Conservation (phyloP, 2,113 vertebrate genomes). For the Micronisus gabar region DNA sequence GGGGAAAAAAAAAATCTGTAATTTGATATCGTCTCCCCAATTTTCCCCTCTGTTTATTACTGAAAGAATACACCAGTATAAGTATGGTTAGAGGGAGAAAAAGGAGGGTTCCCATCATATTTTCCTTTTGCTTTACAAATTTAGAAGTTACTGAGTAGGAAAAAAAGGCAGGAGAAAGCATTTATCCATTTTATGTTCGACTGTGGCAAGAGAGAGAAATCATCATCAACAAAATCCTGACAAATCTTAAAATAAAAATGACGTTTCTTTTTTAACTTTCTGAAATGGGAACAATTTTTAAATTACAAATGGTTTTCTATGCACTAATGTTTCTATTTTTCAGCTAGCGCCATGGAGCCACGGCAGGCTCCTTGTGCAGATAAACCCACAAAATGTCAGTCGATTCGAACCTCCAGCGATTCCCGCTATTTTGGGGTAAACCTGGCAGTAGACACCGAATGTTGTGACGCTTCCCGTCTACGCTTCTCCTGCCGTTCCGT, state of each 20-base stretch:
- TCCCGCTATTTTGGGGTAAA: not conserved
- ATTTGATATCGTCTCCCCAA: not conserved
- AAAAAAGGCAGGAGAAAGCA: not conserved
- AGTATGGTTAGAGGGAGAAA: not conserved
- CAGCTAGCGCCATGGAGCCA: rapidly evolving
- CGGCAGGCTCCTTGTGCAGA: not conserved
- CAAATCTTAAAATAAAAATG: not conserved
- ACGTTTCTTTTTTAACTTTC: not conserved
- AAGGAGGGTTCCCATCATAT: not conserved
- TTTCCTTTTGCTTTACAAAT: not conserved
- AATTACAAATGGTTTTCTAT: not conserved
- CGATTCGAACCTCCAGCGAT: rapidly evolving
- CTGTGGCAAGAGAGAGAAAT: not conserved
- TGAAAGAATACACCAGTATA: not conserved
- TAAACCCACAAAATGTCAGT: rapidly evolving
- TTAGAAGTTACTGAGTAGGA: not conserved
- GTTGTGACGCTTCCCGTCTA: rapidly evolving
- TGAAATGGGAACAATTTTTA: not conserved
- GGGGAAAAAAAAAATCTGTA: not conserved
- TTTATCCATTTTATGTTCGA: not conserved
- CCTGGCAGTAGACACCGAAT: rapidly evolving
- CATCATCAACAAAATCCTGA: not conserved
- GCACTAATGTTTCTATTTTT: not conserved
- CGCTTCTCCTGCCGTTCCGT: not conserved
- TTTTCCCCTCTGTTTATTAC: not conserved